Conservation (phyloP, 2,113 vertebrate genomes). For the Chunga burmeisteri region DNA sequence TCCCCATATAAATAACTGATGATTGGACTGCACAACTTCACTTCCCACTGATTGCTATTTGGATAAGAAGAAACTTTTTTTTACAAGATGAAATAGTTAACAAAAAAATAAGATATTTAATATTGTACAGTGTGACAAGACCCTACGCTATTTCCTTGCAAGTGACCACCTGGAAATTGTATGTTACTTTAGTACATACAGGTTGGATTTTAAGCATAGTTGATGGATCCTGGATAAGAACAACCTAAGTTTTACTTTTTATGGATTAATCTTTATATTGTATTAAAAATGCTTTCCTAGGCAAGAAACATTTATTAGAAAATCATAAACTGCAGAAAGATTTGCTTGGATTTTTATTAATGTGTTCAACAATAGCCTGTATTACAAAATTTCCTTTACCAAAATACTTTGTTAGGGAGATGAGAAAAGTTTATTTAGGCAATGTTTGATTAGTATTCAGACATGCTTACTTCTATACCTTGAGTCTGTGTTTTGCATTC, state of each 20-base stretch:
- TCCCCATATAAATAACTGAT: background rate
- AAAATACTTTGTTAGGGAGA: rapidly evolving
- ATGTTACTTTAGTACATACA: background rate
- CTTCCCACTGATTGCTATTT: background rate
- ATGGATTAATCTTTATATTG: background rate
- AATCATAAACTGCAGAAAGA: background rate
- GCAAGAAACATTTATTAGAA: background rate
- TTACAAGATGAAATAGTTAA: background rate
- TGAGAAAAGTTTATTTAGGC: background rate
- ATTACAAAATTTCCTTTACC: background rate
- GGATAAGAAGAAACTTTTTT: background rate
- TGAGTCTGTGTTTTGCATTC: background rate
- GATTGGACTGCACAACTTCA: background rate
- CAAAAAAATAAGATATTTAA: background rate
- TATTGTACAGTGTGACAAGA: background rate
- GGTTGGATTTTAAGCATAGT: background rate
- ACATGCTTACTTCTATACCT: background rate
- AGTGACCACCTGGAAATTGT: background rate
- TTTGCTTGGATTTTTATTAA: background rate
- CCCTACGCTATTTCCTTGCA: background rate
- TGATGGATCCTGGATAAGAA: background rate
- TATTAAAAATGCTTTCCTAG: background rate
- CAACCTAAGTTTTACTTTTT: background rate
- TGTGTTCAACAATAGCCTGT: background rate
- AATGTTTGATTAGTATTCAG: background rate